Base-by-base conservation (phyloP, 2,888 invertebrate species). In the Pachymerium ferrugineum region DNA sequence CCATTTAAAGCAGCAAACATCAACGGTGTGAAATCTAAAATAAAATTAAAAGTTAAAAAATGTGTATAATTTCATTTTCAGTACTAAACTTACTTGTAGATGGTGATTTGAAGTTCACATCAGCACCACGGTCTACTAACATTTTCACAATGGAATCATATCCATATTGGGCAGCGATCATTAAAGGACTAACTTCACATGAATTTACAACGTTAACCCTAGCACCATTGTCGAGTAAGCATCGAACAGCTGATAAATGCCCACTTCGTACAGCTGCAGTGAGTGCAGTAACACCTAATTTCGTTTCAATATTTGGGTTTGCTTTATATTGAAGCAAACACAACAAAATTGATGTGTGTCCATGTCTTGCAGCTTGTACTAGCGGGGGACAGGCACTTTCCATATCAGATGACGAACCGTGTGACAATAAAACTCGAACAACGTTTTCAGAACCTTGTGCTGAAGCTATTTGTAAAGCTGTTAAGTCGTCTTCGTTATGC, bases 1-100 rank as follows among this genome's bases (percentile, higher is more conserved):
- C 82, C 83, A 77, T 80, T 81, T 22, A 81, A 76, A 0, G 82
- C 81, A 4, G 82, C 80, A 70, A 81, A 75, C 82, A 83, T 83
- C 31, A 83, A 78, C 4, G 81, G 79, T 0, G 80, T 81, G 8
- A 81, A 76, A 3, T 81, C 81, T 29, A 79, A 79, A 8, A 71
- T n/a, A 73, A 35, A 14, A 35, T 35, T 10, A 35, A 35, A 14
- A 10, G 12, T 12, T 8, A 35, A 35, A 35, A 35, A 8, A 35
- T 12, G 10, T 35, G 35, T 8, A 35, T 12, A 10, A 14, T 35
- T 12, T 12, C 12, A 14, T 35, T 10, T 35, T 10, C 12, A 14
- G 8, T 12, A 10, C 8, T 35, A 8, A 35, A 10, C 35, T 35
- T 72, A 12, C 81, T 81, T 12, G 81, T 80, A 3, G 81, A 80